Conservation (phyloP, 2,888 invertebrate genomes). For the Lissocephala sabroskyi region DNA sequence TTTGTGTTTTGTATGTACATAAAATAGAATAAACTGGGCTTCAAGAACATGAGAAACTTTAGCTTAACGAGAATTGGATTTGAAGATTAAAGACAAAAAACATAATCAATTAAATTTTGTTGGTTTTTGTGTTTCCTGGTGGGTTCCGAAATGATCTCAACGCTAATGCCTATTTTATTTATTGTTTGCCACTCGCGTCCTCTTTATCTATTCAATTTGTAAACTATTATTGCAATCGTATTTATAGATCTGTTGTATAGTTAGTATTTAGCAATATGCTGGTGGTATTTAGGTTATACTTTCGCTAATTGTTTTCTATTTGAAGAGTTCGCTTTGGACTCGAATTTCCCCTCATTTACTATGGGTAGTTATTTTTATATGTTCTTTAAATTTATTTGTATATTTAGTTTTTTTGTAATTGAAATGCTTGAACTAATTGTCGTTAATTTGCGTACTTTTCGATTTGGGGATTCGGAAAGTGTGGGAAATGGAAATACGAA, state of each 20-base stretch:
- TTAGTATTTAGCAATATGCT: constrained; percentile 56
- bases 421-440: not conserved
- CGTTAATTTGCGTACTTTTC: constrained; percentile 7
- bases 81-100: too few relatives aligned
- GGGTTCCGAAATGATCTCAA: constrained; percentile 49
- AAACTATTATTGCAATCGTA: constrained; percentile 18
- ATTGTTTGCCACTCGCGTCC: not conserved
- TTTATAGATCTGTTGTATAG: constrained; percentile 15
- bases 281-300: constrained; percentile 49
- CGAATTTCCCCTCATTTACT: too few relatives aligned
- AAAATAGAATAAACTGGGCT: not conserved
- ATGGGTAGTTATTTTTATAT: too few relatives aligned
- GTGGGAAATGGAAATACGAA: too few relatives aligned
- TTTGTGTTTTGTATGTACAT: not conserved
- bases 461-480: constrained; percentile 26
- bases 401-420: not conserved
- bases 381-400: constrained; percentile 6
- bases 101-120: not conserved
- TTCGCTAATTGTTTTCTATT: constrained; percentile 51
- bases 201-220: constrained; percentile 17
- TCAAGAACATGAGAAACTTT: not conserved
- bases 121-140: constrained; percentile 25
- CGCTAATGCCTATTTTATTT: too few relatives aligned
- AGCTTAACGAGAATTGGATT: not conserved
- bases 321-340: too few relatives aligned